Evolutionary conservation across 1,140 invertebrate genomes (phyloP).

Genomic region (Amyelois transitella): DNA sequence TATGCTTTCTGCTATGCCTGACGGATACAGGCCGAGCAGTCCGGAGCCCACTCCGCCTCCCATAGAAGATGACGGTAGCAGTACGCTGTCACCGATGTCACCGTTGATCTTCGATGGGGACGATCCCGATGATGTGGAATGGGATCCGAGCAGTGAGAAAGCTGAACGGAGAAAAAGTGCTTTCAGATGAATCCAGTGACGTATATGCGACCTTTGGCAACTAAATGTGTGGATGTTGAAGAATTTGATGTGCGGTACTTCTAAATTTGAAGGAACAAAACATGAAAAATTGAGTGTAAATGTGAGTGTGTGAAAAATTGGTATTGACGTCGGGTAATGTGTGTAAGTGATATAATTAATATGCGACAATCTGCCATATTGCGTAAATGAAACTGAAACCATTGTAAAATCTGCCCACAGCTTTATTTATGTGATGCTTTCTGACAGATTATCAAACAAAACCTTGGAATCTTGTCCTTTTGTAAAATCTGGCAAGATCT

Average conservation of each 20-base stretch:
- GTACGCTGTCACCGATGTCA: conserved; percentile 45
- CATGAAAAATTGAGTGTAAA: not conserved
- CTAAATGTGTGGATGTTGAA: not conserved
- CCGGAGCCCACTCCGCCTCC: conserved; percentile 42
- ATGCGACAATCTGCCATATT: no score
- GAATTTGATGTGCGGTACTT: not conserved
- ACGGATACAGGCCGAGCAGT: conserved; percentile 71
- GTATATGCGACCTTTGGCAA: not conserved
- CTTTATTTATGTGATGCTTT: no score
- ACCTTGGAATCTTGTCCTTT: no score
- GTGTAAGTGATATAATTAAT: not conserved
- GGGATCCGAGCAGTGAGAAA: conserved; percentile 70
- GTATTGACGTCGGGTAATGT: no score
- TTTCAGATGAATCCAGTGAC: conserved; percentile 31
- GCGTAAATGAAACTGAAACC: no score
- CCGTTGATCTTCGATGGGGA: conserved; percentile 72
- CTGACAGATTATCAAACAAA: no score
- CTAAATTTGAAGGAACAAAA: not conserved
- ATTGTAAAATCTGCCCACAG: no score
- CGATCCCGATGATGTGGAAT: conserved; percentile 88
- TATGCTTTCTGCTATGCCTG: conserved; percentile 82
- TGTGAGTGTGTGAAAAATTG: not conserved
- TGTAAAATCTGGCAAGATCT: no score
- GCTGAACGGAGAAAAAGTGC: conserved; percentile 35
- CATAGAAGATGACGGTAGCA: conserved; percentile 32